These are phyloP conservation scores for Solea senegalensis DNA, from an alignment of 2,113 vertebrate species.

Conservation along the genomic window DNA sequence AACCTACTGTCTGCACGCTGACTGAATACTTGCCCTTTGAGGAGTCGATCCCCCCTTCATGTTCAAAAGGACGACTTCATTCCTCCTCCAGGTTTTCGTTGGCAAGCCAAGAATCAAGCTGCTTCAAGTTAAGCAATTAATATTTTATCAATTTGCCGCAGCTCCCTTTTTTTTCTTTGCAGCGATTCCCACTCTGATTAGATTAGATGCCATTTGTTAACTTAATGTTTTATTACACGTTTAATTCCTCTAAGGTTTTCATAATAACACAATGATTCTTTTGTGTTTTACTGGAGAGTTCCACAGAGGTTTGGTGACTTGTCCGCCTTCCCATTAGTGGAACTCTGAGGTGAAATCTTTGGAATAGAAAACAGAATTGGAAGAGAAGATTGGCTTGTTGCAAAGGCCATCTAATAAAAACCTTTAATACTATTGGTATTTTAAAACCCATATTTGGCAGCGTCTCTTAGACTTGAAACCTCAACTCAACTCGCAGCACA, in stretches of 20 bases:
- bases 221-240: not conserved
- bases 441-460: conserved; percentile 8
- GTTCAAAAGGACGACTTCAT: conserved; percentile 63
- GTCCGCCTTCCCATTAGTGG: not conserved
- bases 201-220: not conserved
- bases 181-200: not conserved
- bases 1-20: conserved; percentile 62
- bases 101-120: conserved; percentile 43
- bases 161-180: not conserved
- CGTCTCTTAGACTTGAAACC: not conserved
- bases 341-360: not conserved
- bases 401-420: conserved; percentile 10
- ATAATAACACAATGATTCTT: conserved; percentile 12
- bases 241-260: conserved; percentile 23
- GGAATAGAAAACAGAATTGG: not conserved
- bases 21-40: conserved; percentile 65
- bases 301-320: not conserved
- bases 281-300: not conserved
- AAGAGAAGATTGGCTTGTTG: conserved; percentile 2
- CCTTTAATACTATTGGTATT: conserved; percentile 14
- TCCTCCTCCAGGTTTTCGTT: conserved; percentile 59
- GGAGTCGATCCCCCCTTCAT: conserved; percentile 40
- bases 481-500: not conserved
- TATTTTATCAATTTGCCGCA: conserved; percentile 17
- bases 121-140: conserved; percentile 8